Percentiles rank a stretch among this genome's conserved stretches.
Evolutionary conservation across 2,797 vertebrate genomes (phyloP).

Genomic region (Enteromius argenteus): DNA sequence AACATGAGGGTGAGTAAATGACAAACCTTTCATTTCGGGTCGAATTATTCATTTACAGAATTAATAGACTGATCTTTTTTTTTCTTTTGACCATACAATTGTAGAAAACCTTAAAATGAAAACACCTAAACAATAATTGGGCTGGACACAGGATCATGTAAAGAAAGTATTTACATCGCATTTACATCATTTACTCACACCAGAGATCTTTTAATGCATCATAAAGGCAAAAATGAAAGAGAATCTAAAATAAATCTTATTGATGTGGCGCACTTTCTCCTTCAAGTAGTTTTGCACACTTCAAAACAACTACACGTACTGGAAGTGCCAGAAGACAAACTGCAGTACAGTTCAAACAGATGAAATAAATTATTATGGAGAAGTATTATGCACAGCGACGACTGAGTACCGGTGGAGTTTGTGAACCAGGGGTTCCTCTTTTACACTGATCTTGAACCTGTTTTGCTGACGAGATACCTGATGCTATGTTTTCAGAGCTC

Average conservation of each 20-base stretch:
- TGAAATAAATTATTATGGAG: conserved; percentile 71
- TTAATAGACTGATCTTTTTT: neutral
- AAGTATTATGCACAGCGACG: neutral
- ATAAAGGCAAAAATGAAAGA: conserved; percentile 47
- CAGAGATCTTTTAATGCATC: conserved; percentile 33
- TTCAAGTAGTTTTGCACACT: conserved; percentile 28
- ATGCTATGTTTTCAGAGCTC: conserved; percentile 27
- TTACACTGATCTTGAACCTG: conserved; percentile 43
- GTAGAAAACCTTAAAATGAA: conserved; percentile 18
- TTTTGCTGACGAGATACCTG: conserved; percentile 13
- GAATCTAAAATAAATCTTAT: conserved; percentile 54
- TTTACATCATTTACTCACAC: conserved; percentile 32
- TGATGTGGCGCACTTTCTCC: conserved; percentile 46
- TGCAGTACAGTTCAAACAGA: conserved; percentile 62
- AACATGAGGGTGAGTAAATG: neutral
- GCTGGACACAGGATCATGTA: neutral
- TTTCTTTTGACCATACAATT: neutral
- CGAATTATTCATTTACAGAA: neutral
- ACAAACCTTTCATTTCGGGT: neutral
- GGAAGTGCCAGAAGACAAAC: conserved; percentile 24
- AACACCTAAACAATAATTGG: conserved; percentile 25
- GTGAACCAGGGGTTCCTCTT: conserved; percentile 63
- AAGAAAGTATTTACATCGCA: neutral
- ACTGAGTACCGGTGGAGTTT: conserved; percentile 70
- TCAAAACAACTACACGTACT: conserved; percentile 23